Evolutionary conservation across 2,113 vertebrate genomes (phyloP), one percentile per base, ranked within the genome.

Genomic region (Zapus hudsonius): DNA sequence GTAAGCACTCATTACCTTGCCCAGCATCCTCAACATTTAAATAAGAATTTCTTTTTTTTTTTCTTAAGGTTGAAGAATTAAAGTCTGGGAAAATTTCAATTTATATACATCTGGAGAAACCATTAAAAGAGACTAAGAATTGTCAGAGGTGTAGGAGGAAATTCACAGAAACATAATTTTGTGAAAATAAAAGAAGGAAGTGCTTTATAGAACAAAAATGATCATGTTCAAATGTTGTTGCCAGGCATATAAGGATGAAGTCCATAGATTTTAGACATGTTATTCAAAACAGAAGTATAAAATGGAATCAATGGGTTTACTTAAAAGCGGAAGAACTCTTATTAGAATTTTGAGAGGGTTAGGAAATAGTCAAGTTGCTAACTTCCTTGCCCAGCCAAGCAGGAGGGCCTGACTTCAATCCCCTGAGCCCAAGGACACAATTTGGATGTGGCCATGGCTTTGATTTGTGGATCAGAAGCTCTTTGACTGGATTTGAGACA

Each of bases 51-150:
- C 52, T 52, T 15, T 15, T 15, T 52, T 52, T 52, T 52, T n/a
- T n/a, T n/a, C n/a, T 3, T 29, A 5, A 22, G 2, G 4, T 40
- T n/a, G 7, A 64, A 87, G 4, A 23, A 23, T 19, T 33, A 2
- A 72, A 5, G 7, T 3, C 2, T 36, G 5, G 5, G 6, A 0
- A 19, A 66, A 29, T 2, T 22, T 2, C 15, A 85, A 38, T 3
- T 47, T 23, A 19, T 76, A 87, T n/a, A 75, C 16, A 0, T 38
- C 16, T 91, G 7, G 2, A 70, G 13, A 92, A 64, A 85, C 11
- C 8, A 81, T 27, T 6, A 44, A 87, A 40, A 72, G 31, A 93
- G 1, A 80, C 11, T 64, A 27, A 33, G 27, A 83, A 74, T 9
- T 15, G 2, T 15, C 19, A 69, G 27, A 82, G 38, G 63, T 63